These are phyloP conservation scores for Ianthella basta DNA, from an alignment of 37 sponge, comb jelly and placozoan species.

Conservation along the genomic window DNA sequence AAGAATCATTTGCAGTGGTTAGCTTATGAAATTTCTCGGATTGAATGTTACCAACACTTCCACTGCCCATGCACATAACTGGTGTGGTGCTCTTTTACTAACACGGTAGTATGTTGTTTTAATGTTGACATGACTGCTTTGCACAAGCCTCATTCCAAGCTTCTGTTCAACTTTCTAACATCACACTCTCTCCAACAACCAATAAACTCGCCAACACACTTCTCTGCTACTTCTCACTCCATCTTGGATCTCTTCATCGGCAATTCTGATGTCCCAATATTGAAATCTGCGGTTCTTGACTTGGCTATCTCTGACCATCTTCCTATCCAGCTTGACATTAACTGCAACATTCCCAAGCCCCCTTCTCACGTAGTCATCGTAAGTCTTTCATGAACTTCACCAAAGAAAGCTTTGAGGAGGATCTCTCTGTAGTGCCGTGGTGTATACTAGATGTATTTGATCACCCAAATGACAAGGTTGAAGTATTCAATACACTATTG, in stretches of 20 bases:
- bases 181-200: not conserved
- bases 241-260: not conserved
- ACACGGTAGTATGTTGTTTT: too few species aligned
- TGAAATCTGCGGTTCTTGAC: conserved; percentile 12
- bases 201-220: not conserved
- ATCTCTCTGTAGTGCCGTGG: not conserved
- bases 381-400: not conserved
- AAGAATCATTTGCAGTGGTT: too few species aligned
- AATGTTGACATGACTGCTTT: too few species aligned
- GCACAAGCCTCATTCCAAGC: not conserved
- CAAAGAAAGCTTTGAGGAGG: not conserved
- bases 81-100: too few species aligned
- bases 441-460: not conserved
- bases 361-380: not conserved
- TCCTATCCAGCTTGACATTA: not conserved
- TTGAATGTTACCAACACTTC: too few species aligned
- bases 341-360: not conserved
- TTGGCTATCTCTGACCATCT: conserved; percentile 8
- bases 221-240: conserved; percentile 4
- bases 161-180: not conserved
- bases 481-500: not conserved
- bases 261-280: not conserved
- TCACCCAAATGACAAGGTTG: not conserved
- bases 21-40: too few species aligned
- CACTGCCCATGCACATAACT: too few species aligned